Evolutionary conservation across 1,140 invertebrate genomes (phyloP).

Genomic region (Bombus ignitus): DNA sequence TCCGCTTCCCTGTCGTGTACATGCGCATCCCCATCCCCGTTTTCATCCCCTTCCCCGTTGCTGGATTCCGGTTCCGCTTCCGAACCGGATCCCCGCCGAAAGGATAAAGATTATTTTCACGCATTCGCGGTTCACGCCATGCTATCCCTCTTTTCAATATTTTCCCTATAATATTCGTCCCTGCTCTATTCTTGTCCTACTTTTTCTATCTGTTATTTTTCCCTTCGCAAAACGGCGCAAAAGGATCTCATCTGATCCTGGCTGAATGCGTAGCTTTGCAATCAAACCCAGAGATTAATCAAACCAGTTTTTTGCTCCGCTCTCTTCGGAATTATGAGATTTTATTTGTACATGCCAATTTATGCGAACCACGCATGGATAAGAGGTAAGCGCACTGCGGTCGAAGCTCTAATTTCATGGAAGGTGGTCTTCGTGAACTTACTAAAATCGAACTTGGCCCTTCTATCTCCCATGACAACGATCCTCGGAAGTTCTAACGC

Average conservation of each 20-base stretch:
- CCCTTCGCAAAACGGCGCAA: too few species aligned
- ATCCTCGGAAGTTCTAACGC: conserved; percentile 24
- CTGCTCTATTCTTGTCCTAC: background rate
- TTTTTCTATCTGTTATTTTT: background rate
- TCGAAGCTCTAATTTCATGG: too few species aligned
- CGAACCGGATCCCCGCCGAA: conserved; percentile 62
- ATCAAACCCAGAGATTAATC: background rate
- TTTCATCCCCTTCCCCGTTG: conserved; percentile 17
- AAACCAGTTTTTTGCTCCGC: background rate
- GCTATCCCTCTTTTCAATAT: conserved; percentile 10
- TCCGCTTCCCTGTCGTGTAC: conserved; percentile 63
- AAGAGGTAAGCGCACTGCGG: background rate
- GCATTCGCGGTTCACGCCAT: conserved; percentile 42
- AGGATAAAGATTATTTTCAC: conserved; percentile 68
- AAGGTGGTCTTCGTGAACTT: too few species aligned
- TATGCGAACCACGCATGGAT: background rate
- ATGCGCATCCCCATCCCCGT: conserved; percentile 58
- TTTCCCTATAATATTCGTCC: background rate
- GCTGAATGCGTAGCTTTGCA: background rate
- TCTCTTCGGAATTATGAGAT: too few species aligned
- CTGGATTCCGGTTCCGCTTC: conserved; percentile 66
- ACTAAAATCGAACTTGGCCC: conserved; percentile 29
- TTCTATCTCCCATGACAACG: conserved; percentile 20
- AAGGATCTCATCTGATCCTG: too few species aligned
- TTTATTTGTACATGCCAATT: too few species aligned